Conservation (phyloP, 2,888 invertebrate species). For the Cephonodes hylas region DNA sequence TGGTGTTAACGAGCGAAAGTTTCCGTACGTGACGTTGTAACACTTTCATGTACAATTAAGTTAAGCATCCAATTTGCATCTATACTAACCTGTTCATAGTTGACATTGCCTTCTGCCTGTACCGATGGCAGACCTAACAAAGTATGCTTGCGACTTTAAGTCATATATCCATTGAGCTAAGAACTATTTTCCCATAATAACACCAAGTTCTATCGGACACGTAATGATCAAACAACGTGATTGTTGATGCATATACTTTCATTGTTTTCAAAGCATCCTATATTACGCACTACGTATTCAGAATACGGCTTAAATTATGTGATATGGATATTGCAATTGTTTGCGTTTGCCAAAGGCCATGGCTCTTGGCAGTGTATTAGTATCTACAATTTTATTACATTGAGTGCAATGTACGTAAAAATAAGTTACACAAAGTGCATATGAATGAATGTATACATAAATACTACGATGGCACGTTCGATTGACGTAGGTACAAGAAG, state of each 20-base stretch:
- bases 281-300: neutral
- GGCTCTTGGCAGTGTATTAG: neutral
- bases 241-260: conserved; percentile 49
- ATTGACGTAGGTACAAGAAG: no score
- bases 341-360: conserved; percentile 1
- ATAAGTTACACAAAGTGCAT: neutral
- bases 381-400: neutral
- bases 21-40: neutral
- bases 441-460: no score
- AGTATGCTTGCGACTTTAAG: neutral
- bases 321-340: conserved; percentile 2
- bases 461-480: no score
- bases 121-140: neutral
- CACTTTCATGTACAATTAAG: neutral
- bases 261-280: conserved; percentile 60
- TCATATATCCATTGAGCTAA: neutral
- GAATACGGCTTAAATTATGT: neutral
- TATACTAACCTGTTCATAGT: neutral
- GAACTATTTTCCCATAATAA: neutral
- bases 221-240: conserved; percentile 60
- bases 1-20: conserved; percentile 1
- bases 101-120: conserved; percentile 3
- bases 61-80: conserved; percentile 3
- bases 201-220: conserved; percentile 22
- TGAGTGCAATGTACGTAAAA: neutral